These are phyloP conservation scores for Rhinoraja longicauda DNA, from an alignment of 2,797 vertebrate genomes.

Conservation along the genomic window DNA sequence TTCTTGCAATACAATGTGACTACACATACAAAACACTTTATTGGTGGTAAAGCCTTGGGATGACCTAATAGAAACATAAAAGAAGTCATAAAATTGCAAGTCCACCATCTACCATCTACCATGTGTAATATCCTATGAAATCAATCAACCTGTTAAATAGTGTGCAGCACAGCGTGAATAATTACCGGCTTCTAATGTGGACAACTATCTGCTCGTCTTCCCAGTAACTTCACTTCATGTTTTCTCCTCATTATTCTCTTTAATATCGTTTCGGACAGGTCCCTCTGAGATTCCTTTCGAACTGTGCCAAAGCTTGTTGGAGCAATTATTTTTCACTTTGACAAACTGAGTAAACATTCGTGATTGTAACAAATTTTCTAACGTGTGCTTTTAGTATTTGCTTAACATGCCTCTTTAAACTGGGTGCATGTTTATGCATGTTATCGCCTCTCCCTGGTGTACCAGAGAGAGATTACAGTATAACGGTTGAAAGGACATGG, in stretches of 20 bases:
- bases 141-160: background rate
- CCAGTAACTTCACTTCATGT: background rate
- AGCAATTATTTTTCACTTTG: background rate
- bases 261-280: background rate
- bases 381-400: background rate
- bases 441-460: background rate
- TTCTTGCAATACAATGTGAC: too few relatives aligned
- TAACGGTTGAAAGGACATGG: background rate
- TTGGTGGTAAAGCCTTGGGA: too few relatives aligned
- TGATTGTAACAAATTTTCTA: background rate
- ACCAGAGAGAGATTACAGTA: too few relatives aligned
- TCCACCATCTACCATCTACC: too few relatives aligned
- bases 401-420: background rate
- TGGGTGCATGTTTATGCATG: background rate
- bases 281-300: too few relatives aligned
- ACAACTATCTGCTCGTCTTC: background rate
- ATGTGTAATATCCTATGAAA: background rate
- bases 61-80: too few relatives aligned
- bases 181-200: background rate
- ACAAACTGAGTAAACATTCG: background rate
- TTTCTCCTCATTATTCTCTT: background rate
- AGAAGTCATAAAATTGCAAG: too few relatives aligned
- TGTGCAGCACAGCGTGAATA: background rate
- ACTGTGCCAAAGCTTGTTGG: background rate
- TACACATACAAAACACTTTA: too few relatives aligned